phyloP scores from a whole-genome alignment of 2,797 vertebrate genomes.

The Crenuchus spilurus region DNA sequence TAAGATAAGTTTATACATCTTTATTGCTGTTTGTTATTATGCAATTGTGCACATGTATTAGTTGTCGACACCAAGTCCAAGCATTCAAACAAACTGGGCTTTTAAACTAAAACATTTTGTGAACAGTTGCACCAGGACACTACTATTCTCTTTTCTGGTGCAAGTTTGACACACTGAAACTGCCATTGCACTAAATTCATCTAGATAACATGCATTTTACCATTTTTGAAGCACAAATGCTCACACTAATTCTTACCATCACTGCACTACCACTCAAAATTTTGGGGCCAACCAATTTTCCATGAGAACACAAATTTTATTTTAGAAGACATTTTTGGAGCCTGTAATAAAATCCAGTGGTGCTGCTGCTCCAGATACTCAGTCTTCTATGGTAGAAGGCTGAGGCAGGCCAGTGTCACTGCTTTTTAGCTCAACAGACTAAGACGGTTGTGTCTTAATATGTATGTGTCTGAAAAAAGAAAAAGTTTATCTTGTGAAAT shows the following conservation, averaged over 20 bases:
- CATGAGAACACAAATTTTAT: no score
- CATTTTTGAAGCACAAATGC: constrained; percentile 60
- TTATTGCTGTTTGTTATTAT: constrained; percentile 43
- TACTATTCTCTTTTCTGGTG: constrained; percentile 72
- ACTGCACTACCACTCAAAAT: background rate
- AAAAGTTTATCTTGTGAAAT: no score
- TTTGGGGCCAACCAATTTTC: no score
- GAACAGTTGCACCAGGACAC: constrained; percentile 52
- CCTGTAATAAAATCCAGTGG: no score
- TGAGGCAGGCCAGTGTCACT: no score
- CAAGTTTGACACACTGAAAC: constrained; percentile 68
- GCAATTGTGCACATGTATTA: constrained; percentile 36
- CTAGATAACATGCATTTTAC: constrained; percentile 59
- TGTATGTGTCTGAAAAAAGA: no score
- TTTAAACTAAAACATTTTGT: background rate
- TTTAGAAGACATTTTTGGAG: no score
- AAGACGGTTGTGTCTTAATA: no score
- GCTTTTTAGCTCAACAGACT: no score
- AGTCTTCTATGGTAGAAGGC: no score
- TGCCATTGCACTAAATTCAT: constrained; percentile 75
- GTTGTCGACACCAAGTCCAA: constrained; percentile 13
- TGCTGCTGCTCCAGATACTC: no score
- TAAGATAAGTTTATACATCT: constrained; percentile 43
- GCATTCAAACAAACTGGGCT: background rate
- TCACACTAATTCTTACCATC: constrained; percentile 52